phyloP scores from a whole-genome alignment of 1,140 invertebrate species.

The Aleiodes sp. region DNA sequence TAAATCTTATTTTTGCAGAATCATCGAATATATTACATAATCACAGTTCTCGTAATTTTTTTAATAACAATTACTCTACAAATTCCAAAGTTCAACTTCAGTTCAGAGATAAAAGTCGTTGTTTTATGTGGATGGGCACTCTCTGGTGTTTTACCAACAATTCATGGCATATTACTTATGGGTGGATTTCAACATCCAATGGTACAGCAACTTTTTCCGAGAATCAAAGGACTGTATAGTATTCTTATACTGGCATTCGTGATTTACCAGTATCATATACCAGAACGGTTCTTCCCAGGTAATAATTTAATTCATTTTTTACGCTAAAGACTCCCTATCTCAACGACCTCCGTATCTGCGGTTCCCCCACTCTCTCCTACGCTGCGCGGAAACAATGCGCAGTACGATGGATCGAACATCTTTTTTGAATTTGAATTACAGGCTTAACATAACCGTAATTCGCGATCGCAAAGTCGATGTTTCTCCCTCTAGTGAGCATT shows the following conservation, averaged over 20 bases:
- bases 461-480: no score
- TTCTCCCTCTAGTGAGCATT: no score
- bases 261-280: slow-evolving; percentile 83
- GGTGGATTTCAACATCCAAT: slow-evolving; percentile 86
- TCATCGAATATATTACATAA: slow-evolving; percentile 83
- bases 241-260: slow-evolving; percentile 88
- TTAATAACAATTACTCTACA: slow-evolving; percentile 81
- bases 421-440: no score
- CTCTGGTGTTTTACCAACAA: slow-evolving; percentile 89
- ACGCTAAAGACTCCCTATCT: no score
- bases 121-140: slow-evolving; percentile 87
- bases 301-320: no score
- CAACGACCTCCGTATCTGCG: no score
- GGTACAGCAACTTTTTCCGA: slow-evolving; percentile 84
- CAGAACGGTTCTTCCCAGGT: slow-evolving; percentile 78
- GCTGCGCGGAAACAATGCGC: no score
- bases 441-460: no score
- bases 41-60: slow-evolving; percentile 82
- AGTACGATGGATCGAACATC: no score
- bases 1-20: slow-evolving; percentile 70
- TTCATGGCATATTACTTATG: slow-evolving; percentile 91
- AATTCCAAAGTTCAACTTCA: slow-evolving; percentile 76
- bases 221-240: slow-evolving; percentile 90
- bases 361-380: no score
- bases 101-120: slow-evolving; percentile 78